Evolutionary conservation across 2,797 vertebrate species (phyloP).

Genomic region (Lutjanus campechanus): DNA sequence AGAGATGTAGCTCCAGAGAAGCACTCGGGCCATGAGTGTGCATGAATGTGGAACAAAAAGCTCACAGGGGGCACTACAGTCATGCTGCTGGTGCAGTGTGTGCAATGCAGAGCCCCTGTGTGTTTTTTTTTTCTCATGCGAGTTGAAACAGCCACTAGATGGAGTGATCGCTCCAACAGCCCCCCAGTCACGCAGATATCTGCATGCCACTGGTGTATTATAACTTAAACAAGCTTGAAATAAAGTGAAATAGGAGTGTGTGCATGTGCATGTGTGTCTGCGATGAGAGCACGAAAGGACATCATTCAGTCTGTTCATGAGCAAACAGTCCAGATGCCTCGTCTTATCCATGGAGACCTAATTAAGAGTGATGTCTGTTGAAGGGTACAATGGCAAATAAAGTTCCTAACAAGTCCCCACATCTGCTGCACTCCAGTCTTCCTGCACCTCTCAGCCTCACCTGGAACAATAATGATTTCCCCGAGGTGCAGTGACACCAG

Average conservation of each 20-base stretch:
- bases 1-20: conserved; percentile 24
- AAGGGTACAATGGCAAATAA: conserved; percentile 77
- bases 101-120: conserved; percentile 48
- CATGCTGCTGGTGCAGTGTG: conserved; percentile 45
- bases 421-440: conserved; percentile 59
- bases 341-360: conserved; percentile 74
- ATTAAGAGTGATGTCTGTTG: conserved; percentile 79
- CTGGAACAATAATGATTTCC: conserved; percentile 72
- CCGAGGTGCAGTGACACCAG: conserved; percentile 53
- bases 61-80: conserved; percentile 29
- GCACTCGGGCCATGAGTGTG: background rate
- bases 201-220: conserved; percentile 26
- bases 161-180: conserved; percentile 73
- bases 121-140: background rate
- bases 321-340: conserved; percentile 71
- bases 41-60: conserved; percentile 21
- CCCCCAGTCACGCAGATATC: conserved; percentile 25
- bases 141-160: conserved; percentile 75
- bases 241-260: conserved; percentile 15
- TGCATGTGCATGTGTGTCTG: background rate
- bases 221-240: conserved; percentile 43
- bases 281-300: conserved; percentile 39
- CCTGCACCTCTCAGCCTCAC: conserved; percentile 53
- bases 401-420: conserved; percentile 72
- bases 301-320: conserved; percentile 56